These are phyloP conservation scores for Drosophila persimilis DNA, from an alignment of 1,140 invertebrate genomes.

Conservation along the genomic window DNA sequence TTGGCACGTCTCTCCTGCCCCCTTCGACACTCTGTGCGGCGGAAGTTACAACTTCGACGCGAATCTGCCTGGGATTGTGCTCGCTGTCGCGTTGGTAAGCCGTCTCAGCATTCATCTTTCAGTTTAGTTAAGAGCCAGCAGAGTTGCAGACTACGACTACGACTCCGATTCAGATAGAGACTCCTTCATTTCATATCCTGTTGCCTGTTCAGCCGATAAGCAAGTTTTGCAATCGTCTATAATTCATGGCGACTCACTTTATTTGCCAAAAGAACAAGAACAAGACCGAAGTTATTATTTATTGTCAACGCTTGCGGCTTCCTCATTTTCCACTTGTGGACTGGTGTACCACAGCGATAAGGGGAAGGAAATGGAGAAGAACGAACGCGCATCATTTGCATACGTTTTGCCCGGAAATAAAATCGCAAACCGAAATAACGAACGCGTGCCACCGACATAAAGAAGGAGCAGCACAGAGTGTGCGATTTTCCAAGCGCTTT, in stretches of 20 bases:
- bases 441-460: constrained; percentile 71
- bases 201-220: constrained; percentile 46
- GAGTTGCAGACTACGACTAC: background rate
- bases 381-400: constrained; percentile 57
- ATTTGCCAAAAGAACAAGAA: constrained; percentile 53
- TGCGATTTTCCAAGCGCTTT: constrained; percentile 22
- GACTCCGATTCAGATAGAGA: background rate
- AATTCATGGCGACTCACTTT: constrained; percentile 63
- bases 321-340: constrained; percentile 39
- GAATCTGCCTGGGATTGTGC: constrained; percentile 35
- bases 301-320: constrained; percentile 68
- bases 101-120: constrained; percentile 51
- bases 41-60: constrained; percentile 13
- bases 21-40: constrained; percentile 6
- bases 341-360: constrained; percentile 53
- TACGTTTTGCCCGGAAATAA: constrained; percentile 66
- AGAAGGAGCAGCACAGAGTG: constrained; percentile 30
- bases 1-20: constrained; percentile 57
- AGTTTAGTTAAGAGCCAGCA: constrained; percentile 7
- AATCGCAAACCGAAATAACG: constrained; percentile 43
- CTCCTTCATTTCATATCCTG: constrained; percentile 28
- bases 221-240: constrained; percentile 48
- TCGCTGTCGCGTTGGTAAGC: constrained; percentile 46
- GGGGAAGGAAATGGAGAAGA: constrained; percentile 14
- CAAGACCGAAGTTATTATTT: constrained; percentile 67